Base-by-base conservation (phyloP, 1,140 invertebrate genomes). In the Panagrolaimus sp. region DNA sequence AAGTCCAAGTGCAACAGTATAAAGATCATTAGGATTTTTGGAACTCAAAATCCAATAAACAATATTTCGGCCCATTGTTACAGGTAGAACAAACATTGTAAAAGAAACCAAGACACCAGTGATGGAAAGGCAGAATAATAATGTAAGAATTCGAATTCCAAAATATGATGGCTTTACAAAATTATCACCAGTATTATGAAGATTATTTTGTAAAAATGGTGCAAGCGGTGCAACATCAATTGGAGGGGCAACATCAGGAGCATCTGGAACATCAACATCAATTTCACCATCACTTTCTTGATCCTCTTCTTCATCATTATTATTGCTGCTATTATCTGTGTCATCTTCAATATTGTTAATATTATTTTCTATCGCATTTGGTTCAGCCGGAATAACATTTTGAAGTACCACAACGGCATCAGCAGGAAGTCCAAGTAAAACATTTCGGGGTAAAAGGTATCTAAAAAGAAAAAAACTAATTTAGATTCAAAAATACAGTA, bases 1-100 rank as follows among this genome's bases (percentile, higher is more conserved):
- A 21, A 93, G 89, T 0, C 95, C 93, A 84, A 90, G 91, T 0
- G 93, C 92, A 0, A 92, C 91, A 0, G 94, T 98, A 80, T 98
- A 97, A 0, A 98, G 85, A 84, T 98, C 96, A 83, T 98, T 89
- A 55, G 83, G 77, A 17, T 78, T 75, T 21, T 76, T 75, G 5
- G 21, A 71, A 63, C n/a, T 71, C n/a, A 77, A 44, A 9, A 77
- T 58, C 2, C 15, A 8, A 5, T 44, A 64, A n/a, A 76, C 48
- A 24, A 83, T 63, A 14, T 71, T 44, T 12, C 80, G 76, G 26
- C 81, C 81, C 43, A 82, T 70, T 15, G 69, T 73, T 43, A 81
- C 81, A 28, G 95, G 95, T 62, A 97, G 86, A 7, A 93, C 92
- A 28, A 96, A 87, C 47, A 90, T 89, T 6, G 91, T 82, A 8